These are phyloP conservation scores for Myotis vivesi DNA, from an alignment of 2,797 vertebrate genomes.

Conservation along the genomic window DNA sequence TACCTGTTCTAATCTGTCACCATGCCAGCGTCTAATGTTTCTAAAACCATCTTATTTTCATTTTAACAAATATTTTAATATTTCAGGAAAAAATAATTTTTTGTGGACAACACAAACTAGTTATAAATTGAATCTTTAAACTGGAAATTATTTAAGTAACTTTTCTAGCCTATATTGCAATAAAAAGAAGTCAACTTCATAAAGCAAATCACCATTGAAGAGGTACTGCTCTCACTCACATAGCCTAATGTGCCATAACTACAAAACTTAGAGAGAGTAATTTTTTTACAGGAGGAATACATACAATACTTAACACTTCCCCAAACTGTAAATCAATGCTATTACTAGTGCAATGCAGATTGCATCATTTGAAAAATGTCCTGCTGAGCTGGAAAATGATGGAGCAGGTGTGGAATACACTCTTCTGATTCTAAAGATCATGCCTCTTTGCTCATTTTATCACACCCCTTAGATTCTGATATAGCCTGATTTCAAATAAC, in stretches of 20 bases:
- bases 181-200: constrained; percentile 13
- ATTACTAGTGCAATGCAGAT: neutral
- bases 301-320: neutral
- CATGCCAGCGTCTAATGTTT: neutral
- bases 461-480: neutral
- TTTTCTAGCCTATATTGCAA: neutral
- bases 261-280: constrained; percentile 1
- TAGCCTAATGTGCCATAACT: neutral
- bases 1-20: neutral
- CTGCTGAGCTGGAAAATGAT: neutral
- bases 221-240: neutral
- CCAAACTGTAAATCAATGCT: neutral
- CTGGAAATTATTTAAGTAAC: constrained; percentile 3
- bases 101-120: neutral
- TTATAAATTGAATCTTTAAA: constrained; percentile 43
- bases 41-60: neutral
- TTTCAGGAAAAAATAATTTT: constrained; percentile 37
- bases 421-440: neutral
- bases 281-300: constrained; percentile 16
- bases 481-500: neutral
- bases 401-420: neutral
- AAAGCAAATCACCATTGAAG: neutral
- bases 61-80: neutral
- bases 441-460: neutral
- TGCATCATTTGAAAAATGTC: neutral